Evolutionary conservation across 1,140 invertebrate species (phyloP).

Genomic region (Megathymus violae): DNA sequence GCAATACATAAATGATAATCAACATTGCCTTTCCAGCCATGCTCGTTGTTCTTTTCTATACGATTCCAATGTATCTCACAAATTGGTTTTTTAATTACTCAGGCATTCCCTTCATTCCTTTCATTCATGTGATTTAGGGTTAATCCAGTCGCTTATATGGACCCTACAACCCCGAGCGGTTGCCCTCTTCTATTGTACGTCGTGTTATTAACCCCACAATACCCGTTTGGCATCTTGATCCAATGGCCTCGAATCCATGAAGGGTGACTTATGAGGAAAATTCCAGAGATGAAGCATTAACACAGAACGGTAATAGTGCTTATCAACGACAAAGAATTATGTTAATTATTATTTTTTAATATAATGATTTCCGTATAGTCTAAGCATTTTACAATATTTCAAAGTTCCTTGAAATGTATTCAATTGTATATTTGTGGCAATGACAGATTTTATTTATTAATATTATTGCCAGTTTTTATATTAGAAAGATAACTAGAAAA

Average conservation of each 20-base stretch:
- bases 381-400: no score
- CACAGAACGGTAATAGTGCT: not conserved
- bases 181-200: slow-evolving; percentile 60
- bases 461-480: no score
- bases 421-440: no score
- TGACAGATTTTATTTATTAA: no score
- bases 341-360: no score
- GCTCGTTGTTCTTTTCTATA: slow-evolving; percentile 40
- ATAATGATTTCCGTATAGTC: no score
- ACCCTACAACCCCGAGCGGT: slow-evolving; percentile 53
- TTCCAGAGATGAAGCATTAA: slow-evolving; percentile 13
- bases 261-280: slow-evolving; percentile 30
- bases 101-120: slow-evolving; percentile 60
- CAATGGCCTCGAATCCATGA: slow-evolving; percentile 27
- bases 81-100: slow-evolving; percentile 77
- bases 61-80: slow-evolving; percentile 58
- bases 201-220: slow-evolving; percentile 66
- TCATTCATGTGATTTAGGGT: slow-evolving; percentile 70
- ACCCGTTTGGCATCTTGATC: slow-evolving; percentile 40
- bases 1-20: slow-evolving; percentile 23
- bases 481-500: no score
- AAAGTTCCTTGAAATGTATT: no score
- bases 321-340: not conserved
- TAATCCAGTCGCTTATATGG: slow-evolving; percentile 61
- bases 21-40: slow-evolving; percentile 29